Evolutionary conservation across 1,140 invertebrate species (phyloP).

Genomic region (Drosophila tropicalis): DNA sequence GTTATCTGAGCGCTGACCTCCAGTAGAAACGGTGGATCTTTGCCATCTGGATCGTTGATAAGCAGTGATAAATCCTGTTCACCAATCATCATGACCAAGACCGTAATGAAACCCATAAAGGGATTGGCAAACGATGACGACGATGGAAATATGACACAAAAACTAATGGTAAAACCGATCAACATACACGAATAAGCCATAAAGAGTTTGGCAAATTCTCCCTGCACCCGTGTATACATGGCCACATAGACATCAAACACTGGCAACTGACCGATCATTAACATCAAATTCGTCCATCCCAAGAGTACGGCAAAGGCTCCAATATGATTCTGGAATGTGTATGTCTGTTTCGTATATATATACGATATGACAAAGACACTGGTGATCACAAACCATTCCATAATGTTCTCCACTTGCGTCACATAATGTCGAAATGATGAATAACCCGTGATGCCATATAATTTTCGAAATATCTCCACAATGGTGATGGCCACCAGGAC

Average conservation of each 20-base stretch:
- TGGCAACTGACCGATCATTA: slow-evolving; percentile 93
- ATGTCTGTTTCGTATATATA: slow-evolving; percentile 89
- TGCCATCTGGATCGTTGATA: slow-evolving; percentile 86
- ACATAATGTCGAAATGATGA: slow-evolving; percentile 90
- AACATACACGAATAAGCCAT: slow-evolving; percentile 92
- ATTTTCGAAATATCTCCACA: slow-evolving; percentile 90
- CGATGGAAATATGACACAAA: slow-evolving; percentile 92
- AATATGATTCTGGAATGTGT: slow-evolving; percentile 90
- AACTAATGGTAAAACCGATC: slow-evolving; percentile 93
- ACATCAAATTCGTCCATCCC: slow-evolving; percentile 93
- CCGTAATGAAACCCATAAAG: slow-evolving; percentile 91
- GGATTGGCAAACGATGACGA: slow-evolving; percentile 91
- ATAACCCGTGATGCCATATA: slow-evolving; percentile 90
- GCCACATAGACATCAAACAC: slow-evolving; percentile 94
- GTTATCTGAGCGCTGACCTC: slow-evolving; percentile 89
- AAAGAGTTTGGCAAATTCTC: slow-evolving; percentile 92
- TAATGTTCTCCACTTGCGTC: slow-evolving; percentile 91
- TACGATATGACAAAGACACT: slow-evolving; percentile 92
- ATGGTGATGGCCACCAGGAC: slow-evolving; percentile 89
- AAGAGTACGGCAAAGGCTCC: slow-evolving; percentile 91
- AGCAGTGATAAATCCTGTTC: slow-evolving; percentile 90
- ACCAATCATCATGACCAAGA: slow-evolving; percentile 95
- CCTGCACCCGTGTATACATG: slow-evolving; percentile 93
- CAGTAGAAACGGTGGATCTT: slow-evolving; percentile 86
- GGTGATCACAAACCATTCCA: slow-evolving; percentile 92